A percentile compares a stretch with the other conserved stretches of the same genome.
phyloP scores from a whole-genome alignment of 2,888 invertebrate species.

The Dichetophora obliterata region DNA sequence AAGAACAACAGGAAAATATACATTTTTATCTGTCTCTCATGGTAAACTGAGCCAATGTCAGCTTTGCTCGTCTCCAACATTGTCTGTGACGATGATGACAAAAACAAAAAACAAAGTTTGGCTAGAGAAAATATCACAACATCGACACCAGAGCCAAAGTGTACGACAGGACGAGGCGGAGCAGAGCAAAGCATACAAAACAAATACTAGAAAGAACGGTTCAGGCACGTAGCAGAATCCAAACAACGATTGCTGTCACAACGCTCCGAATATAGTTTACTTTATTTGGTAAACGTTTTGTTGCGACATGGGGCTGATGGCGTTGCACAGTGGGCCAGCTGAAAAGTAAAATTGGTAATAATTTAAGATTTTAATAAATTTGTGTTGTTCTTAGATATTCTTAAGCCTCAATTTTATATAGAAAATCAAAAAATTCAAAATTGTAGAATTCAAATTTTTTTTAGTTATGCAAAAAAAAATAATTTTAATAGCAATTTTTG shows the following conservation, averaged over 20 bases:
- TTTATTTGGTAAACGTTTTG: conserved; percentile 6
- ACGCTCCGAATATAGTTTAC: conserved; percentile 24
- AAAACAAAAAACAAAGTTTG: conserved; percentile 34
- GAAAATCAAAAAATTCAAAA: too few relatives aligned
- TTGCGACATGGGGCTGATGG: not conserved
- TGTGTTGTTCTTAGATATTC: too few relatives aligned
- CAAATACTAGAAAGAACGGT: conserved; percentile 59
- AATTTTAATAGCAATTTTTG: too few relatives aligned
- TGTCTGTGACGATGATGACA: conserved; percentile 46
- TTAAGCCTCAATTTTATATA: too few relatives aligned
- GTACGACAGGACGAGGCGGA: not conserved
- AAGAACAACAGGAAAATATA: conserved; percentile 15
- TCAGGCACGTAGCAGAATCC: conserved; percentile 58
- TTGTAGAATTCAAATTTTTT: too few relatives aligned
- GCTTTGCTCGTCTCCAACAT: conserved; percentile 43
- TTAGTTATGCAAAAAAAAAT: too few relatives aligned
- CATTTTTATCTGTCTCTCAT: conserved; percentile 46
- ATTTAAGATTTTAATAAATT: too few relatives aligned
- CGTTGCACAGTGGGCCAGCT: too few relatives aligned
- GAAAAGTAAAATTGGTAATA: too few relatives aligned
- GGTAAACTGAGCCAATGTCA: conserved; percentile 48
- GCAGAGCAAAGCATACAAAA: conserved; percentile 48
- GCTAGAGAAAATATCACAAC: conserved; percentile 36
- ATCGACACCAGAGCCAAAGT: conserved; percentile 33
- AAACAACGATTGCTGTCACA: conserved; percentile 49